Evolutionary conservation across 1,140 invertebrate genomes (phyloP), one percentile per base, ranked within the genome.

Genomic region (Solen grandis): DNA sequence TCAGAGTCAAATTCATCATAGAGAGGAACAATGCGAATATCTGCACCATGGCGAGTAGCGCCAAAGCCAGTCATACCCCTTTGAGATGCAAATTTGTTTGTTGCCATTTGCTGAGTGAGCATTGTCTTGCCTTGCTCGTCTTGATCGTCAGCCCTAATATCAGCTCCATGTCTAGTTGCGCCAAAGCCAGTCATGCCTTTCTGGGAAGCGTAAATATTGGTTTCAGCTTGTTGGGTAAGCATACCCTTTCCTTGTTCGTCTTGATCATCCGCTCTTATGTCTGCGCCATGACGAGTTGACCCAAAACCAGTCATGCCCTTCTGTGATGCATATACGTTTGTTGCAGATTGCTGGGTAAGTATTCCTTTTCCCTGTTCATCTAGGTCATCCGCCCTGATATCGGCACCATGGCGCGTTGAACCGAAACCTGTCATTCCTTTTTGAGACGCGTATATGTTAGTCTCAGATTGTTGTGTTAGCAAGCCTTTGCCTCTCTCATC

Each of bases 401-500:
- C 89, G 35, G 88, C 83, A 52, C 88, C 83, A 63, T 90, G 89
- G 25, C 89, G 79, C 1, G 85, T 74, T n/a, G 84, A 83, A 14
- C 89, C 89, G 14, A 75, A 41, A 82, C 97, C 97, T 89, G 96
- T 97, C 88, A 90, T 90, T 1, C 88, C 88, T 19, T 84, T 76
- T 66, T 90, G 89, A 25, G 82, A 84, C 13, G 85, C 88, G 31
- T 96, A 95, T 87, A 97, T 97, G 93, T 98, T 98, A 50, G 95
- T 96, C 55, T 97, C 97, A 66, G 96, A 96, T 91, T 99, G 97
- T 0, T 98, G 94, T 77, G 97, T 97, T 81, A 99, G 97, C 31
- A 98, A 94, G 0, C 94, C 93, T 84, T 98, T 94, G 2, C 97
- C 96, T 70, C 88, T 86, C 33, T 57, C 50, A 65, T 73, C 97